Conservation (phyloP, 2,797 vertebrate genomes). For the Platalea minor region DNA sequence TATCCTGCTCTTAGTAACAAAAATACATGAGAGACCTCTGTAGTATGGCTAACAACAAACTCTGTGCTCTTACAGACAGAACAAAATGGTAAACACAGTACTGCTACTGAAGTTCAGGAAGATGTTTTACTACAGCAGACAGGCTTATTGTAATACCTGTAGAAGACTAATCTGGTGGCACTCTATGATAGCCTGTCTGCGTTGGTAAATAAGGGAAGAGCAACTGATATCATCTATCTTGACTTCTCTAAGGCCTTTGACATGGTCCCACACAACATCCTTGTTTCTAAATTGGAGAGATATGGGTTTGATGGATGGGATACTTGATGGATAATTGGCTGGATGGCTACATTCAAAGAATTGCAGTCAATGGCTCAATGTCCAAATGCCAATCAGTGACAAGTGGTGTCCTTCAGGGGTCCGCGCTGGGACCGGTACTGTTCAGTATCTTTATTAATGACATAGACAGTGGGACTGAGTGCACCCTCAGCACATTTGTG, state of each 20-base stretch:
- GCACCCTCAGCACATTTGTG: not conserved
- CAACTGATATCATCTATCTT: not conserved
- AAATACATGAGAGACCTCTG: not conserved
- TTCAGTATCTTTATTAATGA: not conserved
- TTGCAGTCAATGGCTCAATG: not conserved
- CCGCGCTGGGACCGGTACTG: not conserved
- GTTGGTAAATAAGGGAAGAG: not conserved
- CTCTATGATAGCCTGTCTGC: not conserved
- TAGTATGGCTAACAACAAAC: not conserved
- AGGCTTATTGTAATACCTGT: not conserved
- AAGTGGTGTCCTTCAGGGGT: not conserved
- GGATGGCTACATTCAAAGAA: not conserved
- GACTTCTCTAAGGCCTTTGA: not conserved
- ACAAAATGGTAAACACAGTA: not conserved
- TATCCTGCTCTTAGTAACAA: not conserved
- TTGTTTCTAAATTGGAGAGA: not conserved
- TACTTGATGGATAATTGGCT: not conserved
- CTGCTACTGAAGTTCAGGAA: not conserved
- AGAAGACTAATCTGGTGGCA: not conserved
- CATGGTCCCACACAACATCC: not conserved
- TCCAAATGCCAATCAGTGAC: not conserved
- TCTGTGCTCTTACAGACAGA: not conserved
- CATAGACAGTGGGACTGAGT: not conserved
- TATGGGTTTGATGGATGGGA: not conserved
- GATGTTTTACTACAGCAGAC: not conserved